Base-by-base conservation (phyloP, 2,888 invertebrate species). In the Micropterix aruncella region DNA sequence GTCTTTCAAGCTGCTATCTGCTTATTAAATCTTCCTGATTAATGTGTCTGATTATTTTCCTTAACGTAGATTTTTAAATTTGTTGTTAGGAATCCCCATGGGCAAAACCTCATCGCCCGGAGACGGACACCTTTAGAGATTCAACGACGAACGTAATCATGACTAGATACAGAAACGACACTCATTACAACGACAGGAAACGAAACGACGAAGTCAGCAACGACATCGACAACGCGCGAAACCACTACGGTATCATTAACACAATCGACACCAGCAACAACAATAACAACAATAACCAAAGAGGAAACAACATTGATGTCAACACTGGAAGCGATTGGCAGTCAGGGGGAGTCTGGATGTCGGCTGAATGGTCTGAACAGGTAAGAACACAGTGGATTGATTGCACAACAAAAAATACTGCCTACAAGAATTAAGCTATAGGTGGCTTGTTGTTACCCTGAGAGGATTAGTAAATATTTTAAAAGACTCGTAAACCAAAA, bases 71-170 rank as follows among this genome's bases (percentile, higher is more conserved):
- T n/a, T n/a, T n/a, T n/a, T n/a, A n/a, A n/a, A n/a, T n/a, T n/a
- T n/a, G n/a, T n/a, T n/a, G n/a, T n/a, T n/a, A n/a, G n/a, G n/a
- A n/a, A n/a, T n/a, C n/a, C n/a, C n/a, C n/a, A 1, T 59, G 66
- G 3, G 56, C 63, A 0, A 27, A 69, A 69, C 47, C 52, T 65
- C 2, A 57, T 27, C 59, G 62, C 19, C 61, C 64, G 0, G 57
- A 60, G 14, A 64, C 59, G 3, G 70, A 69, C 9, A 57, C 57
- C 1, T 70, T 70, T 55, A 63, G 61, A 41, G 68, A 66, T 43
- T 65, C 66, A 3, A 68, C 69, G 7, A 54, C 66, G 2, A 59
- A 68, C 47, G 62, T 66, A 2, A 56, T 66, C 2, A 58, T 64
- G 1, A 54, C 59, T 0, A 3, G 40, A 2, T 18, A 17, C 19